Conservation (phyloP, 2,113 vertebrate species). For the Mus spicilegus region DNA sequence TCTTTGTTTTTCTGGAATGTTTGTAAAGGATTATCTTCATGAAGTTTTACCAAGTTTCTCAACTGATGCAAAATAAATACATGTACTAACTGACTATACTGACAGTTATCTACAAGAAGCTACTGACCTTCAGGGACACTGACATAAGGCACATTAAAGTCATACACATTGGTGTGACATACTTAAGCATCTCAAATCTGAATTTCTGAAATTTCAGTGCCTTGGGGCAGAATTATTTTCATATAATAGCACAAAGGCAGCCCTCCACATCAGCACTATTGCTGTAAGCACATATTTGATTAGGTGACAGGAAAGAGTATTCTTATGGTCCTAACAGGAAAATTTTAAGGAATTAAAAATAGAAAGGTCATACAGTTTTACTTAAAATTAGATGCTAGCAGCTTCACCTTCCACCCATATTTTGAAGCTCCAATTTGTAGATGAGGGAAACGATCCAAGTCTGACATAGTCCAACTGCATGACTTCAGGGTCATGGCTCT, state of each 20-base stretch:
- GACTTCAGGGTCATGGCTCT: background rate
- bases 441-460: background rate
- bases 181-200: background rate
- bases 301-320: background rate
- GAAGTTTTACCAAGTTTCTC: background rate
- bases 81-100: background rate
- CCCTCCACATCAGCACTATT: background rate
- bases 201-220: slow-evolving; percentile 29
- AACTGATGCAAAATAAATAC: background rate
- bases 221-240: background rate
- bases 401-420: background rate
- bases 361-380: background rate
- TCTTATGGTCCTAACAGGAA: background rate
- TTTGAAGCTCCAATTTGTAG: background rate
- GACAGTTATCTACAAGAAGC: background rate
- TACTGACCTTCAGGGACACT: background rate
- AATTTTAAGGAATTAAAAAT: background rate
- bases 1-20: background rate
- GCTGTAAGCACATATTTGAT: background rate
- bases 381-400: background rate
- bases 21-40: background rate
- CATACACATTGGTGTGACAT: background rate
- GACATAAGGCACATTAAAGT: slow-evolving; percentile 59
- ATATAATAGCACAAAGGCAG: background rate
- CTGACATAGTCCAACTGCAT: background rate